A percentile compares a stretch with the other conserved stretches of the same genome.
These are phyloP conservation scores for Rhimphoctona megacephalus DNA, from an alignment of 2,888 invertebrate species.

Conservation along the genomic window DNA sequence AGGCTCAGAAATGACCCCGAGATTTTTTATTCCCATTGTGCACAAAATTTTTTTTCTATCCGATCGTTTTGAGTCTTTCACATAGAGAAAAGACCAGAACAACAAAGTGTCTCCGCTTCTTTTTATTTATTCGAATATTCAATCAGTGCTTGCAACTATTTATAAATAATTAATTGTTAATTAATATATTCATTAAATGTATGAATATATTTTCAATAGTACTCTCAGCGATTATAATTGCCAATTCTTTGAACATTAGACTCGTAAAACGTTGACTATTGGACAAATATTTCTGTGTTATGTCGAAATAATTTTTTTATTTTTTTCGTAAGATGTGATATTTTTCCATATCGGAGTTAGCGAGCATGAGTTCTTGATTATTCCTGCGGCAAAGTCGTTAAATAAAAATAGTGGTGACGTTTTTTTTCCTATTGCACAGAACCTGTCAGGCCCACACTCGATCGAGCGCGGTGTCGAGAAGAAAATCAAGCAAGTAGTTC, in stretches of 20 bases:
- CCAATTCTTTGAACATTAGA: too few species aligned
- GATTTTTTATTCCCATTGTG: too few species aligned
- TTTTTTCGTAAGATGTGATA: not conserved
- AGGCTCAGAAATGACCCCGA: not conserved
- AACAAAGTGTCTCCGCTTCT: not conserved
- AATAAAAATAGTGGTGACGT: not conserved
- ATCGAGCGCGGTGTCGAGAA: not conserved
- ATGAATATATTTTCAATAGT: too few species aligned
- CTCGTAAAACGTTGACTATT: too few species aligned
- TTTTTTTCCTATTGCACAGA: not conserved
- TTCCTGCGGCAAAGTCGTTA: not conserved
- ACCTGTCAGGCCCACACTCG: not conserved
- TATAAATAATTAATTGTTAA: too few species aligned
- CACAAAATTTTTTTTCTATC: not conserved
- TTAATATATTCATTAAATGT: too few species aligned
- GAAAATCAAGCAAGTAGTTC: conserved; percentile 33
- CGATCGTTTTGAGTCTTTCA: not conserved
- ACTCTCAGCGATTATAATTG: too few species aligned
- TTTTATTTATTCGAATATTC: not conserved
- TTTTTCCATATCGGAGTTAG: not conserved
- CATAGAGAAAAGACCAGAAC: not conserved
- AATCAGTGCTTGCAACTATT: too few species aligned
- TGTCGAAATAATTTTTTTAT: too few species aligned
- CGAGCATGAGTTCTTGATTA: not conserved
- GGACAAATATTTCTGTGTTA: too few species aligned